Evolutionary conservation across 2,888 invertebrate genomes (phyloP).

Genomic region (Phortica okadai): DNA sequence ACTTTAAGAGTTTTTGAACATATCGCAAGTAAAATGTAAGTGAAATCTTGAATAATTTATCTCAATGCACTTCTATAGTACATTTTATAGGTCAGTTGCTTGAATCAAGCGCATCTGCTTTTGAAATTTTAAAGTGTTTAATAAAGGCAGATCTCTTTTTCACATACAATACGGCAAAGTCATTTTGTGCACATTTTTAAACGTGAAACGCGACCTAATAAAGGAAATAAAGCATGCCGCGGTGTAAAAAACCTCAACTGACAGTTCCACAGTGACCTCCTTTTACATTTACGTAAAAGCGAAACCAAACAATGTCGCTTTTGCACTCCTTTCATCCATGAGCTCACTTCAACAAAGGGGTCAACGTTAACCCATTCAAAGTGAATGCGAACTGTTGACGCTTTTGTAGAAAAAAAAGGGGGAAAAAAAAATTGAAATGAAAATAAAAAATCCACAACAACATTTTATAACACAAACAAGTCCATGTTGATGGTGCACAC

Average conservation of each 20-base stretch:
- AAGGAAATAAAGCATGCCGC: background rate
- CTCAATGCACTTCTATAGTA: too few species aligned
- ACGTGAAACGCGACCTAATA: background rate
- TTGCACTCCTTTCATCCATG: background rate
- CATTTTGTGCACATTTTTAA: background rate
- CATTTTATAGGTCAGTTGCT: too few species aligned
- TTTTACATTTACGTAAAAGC: conserved; percentile 5
- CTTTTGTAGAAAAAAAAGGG: background rate
- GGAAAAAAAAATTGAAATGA: background rate
- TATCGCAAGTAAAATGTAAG: too few species aligned
- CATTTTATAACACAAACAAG: conserved; percentile 3
- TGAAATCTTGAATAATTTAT: too few species aligned
- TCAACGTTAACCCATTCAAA: conserved; percentile 6
- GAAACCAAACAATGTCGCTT: conserved; percentile 10
- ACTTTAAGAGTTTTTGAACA: too few species aligned
- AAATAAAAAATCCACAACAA: conserved; percentile 14
- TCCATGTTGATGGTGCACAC: conserved; percentile 15
- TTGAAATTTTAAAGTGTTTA: too few species aligned
- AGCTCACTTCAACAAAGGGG: conserved; percentile 5
- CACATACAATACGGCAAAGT: background rate
- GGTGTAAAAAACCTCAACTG: conserved; percentile 12
- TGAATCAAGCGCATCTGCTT: too few species aligned
- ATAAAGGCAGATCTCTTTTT: too few species aligned
- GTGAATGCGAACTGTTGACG: background rate
- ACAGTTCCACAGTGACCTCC: conserved; percentile 18